Conservation (phyloP, 1,140 invertebrate species). For the Polypedilum vanderplanki region DNA sequence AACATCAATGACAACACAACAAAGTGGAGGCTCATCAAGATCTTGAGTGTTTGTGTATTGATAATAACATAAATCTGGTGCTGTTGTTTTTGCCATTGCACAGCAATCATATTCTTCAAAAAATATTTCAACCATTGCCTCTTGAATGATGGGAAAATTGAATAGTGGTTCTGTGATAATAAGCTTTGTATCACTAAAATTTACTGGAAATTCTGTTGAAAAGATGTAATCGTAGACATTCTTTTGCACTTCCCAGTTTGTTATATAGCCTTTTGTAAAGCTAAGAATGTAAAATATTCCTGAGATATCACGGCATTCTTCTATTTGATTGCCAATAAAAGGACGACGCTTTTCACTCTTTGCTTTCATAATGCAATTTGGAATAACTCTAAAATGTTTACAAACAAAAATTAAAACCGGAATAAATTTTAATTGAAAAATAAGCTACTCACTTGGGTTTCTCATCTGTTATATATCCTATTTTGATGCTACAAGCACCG, state of each 20-base stretch:
- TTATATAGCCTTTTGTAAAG: slow-evolving; percentile 90
- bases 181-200: slow-evolving; percentile 69
- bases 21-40: slow-evolving; percentile 48
- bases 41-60: slow-evolving; percentile 52
- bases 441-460: slow-evolving; percentile 55
- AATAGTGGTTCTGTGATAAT: slow-evolving; percentile 91
- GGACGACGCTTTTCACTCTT: slow-evolving; percentile 89
- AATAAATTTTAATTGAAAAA: slow-evolving; percentile 32
- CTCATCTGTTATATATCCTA: slow-evolving; percentile 61
- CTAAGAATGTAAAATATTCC: slow-evolving; percentile 90
- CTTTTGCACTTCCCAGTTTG: slow-evolving; percentile 95
- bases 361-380: slow-evolving; percentile 97
- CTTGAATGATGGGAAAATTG: slow-evolving; percentile 88
- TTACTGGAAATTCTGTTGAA: slow-evolving; percentile 76
- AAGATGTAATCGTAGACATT: slow-evolving; percentile 95
- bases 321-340: slow-evolving; percentile 89
- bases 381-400: slow-evolving; percentile 58
- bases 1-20: slow-evolving; percentile 82
- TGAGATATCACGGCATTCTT: slow-evolving; percentile 93
- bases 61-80: slow-evolving; percentile 61
- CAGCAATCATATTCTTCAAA: slow-evolving; percentile 97
- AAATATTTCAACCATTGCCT: slow-evolving; percentile 89
- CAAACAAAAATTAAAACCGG: slow-evolving; percentile 30
- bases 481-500: slow-evolving; percentile 78
- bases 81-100: slow-evolving; percentile 72